Evolutionary conservation across 1,140 invertebrate species (phyloP).

Genomic region (Dendroctonus valens): DNA sequence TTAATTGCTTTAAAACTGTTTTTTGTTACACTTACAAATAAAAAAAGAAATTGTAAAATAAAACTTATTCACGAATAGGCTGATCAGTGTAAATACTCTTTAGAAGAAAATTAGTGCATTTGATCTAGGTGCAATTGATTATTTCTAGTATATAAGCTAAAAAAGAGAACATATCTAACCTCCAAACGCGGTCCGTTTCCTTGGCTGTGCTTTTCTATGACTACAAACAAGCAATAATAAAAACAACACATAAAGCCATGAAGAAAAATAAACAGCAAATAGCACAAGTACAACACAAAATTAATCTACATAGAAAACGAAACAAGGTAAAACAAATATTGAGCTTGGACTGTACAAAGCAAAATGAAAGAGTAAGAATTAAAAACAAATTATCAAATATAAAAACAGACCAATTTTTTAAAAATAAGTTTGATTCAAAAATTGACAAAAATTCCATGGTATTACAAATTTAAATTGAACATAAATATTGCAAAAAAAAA

Average conservation of each 20-base stretch:
- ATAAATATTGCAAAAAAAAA: conserved; percentile 15
- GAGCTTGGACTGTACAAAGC: not conserved
- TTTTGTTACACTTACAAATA: too few species aligned
- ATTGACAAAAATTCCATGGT: too few species aligned
- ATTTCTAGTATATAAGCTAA: not conserved
- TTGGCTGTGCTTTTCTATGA: conserved; percentile 43
- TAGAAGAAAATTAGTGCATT: too few species aligned
- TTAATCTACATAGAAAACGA: not conserved
- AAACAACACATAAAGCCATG: conserved; percentile 41
- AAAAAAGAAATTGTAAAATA: too few species aligned
- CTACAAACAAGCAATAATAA: conserved; percentile 48
- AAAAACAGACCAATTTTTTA: not conserved
- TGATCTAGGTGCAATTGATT: too few species aligned
- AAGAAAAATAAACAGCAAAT: conserved; percentile 8
- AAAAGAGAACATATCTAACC: conserved; percentile 39
- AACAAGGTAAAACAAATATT: not conserved
- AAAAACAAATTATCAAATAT: not conserved
- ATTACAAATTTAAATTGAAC: too few species aligned
- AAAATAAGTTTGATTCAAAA: too few species aligned
- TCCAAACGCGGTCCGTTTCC: conserved; percentile 39
- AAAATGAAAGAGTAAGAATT: not conserved
- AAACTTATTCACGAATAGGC: too few species aligned
- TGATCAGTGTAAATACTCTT: too few species aligned
- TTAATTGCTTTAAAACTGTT: too few species aligned
- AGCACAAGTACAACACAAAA: not conserved